Conservation (phyloP, 2,888 invertebrate species). For the Eilema sororculum region DNA sequence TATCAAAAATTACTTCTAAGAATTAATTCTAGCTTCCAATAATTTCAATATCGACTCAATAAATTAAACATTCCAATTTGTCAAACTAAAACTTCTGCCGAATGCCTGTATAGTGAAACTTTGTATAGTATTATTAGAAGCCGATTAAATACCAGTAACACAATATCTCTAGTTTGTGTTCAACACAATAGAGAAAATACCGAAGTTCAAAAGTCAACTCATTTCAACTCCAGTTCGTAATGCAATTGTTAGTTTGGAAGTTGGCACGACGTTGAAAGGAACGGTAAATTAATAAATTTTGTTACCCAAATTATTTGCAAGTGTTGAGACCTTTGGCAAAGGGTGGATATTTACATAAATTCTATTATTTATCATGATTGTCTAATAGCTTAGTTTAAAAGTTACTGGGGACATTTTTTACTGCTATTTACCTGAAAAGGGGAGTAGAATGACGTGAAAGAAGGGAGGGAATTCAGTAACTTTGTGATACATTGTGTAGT, state of each 20-base stretch:
- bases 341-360: conserved; percentile 19
- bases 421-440: background rate
- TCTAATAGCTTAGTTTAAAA: background rate
- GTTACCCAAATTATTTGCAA: conserved; percentile 30
- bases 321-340: conserved; percentile 14
- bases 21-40: background rate
- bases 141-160: conserved; percentile 39
- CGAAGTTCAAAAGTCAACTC: conserved; percentile 38
- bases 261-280: conserved; percentile 24
- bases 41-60: conserved; percentile 12
- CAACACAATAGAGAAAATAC: conserved; percentile 47
- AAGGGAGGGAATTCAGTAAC: too few relatives aligned
- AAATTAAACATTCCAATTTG: conserved; percentile 31
- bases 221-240: conserved; percentile 41
- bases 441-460: too few relatives aligned
- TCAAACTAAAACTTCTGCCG: conserved; percentile 25
- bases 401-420: background rate
- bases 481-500: too few relatives aligned
- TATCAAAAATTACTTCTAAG: too few relatives aligned
- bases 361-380: conserved; percentile 14
- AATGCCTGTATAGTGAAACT: conserved; percentile 28
- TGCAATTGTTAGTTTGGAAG: conserved; percentile 47
- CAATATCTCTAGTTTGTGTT: conserved; percentile 33
- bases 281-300: conserved; percentile 34
- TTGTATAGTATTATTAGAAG: conserved; percentile 28